Evolutionary conservation across 2,797 vertebrate genomes (phyloP), one percentile per base, ranked within the genome.

Genomic region (Gorsachius magnificus): DNA sequence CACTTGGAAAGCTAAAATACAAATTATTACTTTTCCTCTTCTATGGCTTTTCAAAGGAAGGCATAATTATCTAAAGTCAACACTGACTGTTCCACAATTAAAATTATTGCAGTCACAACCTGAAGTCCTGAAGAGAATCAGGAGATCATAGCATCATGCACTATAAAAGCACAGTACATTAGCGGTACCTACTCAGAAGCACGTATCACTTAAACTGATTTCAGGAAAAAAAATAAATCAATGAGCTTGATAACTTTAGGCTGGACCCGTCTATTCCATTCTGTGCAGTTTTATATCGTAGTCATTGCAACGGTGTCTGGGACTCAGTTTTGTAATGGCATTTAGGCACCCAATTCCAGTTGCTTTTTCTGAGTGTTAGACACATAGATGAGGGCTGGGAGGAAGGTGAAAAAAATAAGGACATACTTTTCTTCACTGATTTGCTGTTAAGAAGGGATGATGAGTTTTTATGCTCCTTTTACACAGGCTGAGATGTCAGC

Each of bases 1-100:
- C 26, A 31, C 22, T 77, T 93, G 20, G 36, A 92, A 45, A 29
- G 9, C 51, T 79, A 72, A 90, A 84, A 61, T 38, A 29, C 9
- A 75, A 78, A 75, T 90, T 48, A 71, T 50, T 92, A 7, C 29
- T 89, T 87, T 84, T 82, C 77, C 33, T 78, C 28, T 77, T 70
- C 66, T 87, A 61, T 66, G 48, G 28, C 5, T 83, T 86, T 85
- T 77, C n/a, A 50, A 48, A 85, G 28, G 29, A 83, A 83, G 11
- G 35, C 6, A 3, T 78, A 72, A 57, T 92, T 76, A 72, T 35
- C 41, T 89, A 57, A 84, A 92, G 60, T 68, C 70, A 90, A 89
- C 68, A 82, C 3, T 61, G 51, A 57, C 50, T 58, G 54, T 69
- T 54, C 66, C 31, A 33, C 28, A 58, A 54, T 87, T 88, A 85